Base-by-base conservation (phyloP, 64 coral and sea anemone genomes). In the Montipora foliosa region DNA sequence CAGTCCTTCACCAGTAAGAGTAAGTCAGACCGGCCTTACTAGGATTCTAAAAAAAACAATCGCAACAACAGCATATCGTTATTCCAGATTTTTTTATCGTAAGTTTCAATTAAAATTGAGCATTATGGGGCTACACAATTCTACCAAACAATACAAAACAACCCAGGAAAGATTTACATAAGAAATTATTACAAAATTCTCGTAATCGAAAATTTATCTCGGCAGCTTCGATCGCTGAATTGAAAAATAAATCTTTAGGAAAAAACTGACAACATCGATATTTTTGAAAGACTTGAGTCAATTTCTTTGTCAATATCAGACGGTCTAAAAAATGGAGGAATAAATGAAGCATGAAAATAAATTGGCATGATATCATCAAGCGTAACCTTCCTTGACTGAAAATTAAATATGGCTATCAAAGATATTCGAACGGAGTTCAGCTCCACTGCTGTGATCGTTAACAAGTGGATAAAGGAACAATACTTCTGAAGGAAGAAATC, bases 81-180 rank as follows among this genome's bases (percentile, higher is more conserved):
- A 37, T 37, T 37, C 16, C 17, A 68, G 17, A 5, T 8, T 68
- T 84, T 69, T 84, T 71, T 86, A 71, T 86, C 82, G 66, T 66
- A 71, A 48, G 82, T 72, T 86, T 14, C 82, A 86, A 72, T 86
- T 71, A 72, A 86, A 66, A 68, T 47, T 86, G 66, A 46, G 47
- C 82, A 86, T 70, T 86, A 29, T 37, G 49, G 46, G 49, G 66
- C 44, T 24, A 71, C 6, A 72, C 66, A 86, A 86, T 72, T 71
- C 82, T 16, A 11, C 66, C 66, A 86, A 48, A 86, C 64, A 86
- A 70, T 49, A 86, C 45, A 86, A 71, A 86, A 86, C 64, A 86
- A 86, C 64, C 68, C 47, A 17, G 47, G 8, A 67, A 86, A 86
- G 67, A 86, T 86, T 86, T 86, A 72, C 82, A 86, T 86, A 86